phyloP scores from a whole-genome alignment of 2,797 vertebrate species.

The Falco biarmicus region DNA sequence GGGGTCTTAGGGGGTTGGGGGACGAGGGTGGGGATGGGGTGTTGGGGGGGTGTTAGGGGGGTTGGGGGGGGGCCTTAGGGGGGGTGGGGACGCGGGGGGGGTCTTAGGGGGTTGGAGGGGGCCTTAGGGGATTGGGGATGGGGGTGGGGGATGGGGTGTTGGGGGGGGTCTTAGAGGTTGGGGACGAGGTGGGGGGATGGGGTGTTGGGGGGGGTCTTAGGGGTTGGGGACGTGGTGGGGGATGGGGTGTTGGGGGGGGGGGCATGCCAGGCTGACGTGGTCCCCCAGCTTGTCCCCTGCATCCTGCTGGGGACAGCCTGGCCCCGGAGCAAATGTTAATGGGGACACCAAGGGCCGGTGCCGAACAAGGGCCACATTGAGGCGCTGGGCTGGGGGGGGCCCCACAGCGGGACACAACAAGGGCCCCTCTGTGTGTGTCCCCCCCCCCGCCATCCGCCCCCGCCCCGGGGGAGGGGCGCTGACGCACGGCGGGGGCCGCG shows the following conservation, averaged over 20 bases:
- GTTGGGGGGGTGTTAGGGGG: too few species aligned
- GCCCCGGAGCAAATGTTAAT: not conserved
- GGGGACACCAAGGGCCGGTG: not conserved
- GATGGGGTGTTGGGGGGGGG: too few species aligned
- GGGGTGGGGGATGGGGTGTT: too few species aligned
- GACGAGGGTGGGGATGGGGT: not conserved
- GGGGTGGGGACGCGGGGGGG: too few species aligned
- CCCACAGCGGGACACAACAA: not conserved
- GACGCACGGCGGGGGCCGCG: not conserved
- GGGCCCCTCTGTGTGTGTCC: slow-evolving; percentile 11
- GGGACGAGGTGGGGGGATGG: too few species aligned
- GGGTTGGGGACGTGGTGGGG: too few species aligned
- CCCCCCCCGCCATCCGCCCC: not conserved
- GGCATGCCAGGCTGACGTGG: rapidly evolving
- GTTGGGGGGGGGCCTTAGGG: too few species aligned
- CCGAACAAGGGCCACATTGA: slow-evolving; percentile 80
- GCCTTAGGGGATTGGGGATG: too few species aligned
- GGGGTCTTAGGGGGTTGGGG: not conserved
- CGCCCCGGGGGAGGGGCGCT: not conserved
- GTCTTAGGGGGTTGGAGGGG: too few species aligned
- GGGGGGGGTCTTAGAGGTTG: too few species aligned
- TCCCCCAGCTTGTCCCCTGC: not conserved
- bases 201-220: too few species aligned
- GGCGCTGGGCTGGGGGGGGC: not conserved
- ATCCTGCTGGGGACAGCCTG: not conserved